Base-by-base conservation (phyloP, 1,140 invertebrate genomes). In the Drosophila sp. region DNA sequence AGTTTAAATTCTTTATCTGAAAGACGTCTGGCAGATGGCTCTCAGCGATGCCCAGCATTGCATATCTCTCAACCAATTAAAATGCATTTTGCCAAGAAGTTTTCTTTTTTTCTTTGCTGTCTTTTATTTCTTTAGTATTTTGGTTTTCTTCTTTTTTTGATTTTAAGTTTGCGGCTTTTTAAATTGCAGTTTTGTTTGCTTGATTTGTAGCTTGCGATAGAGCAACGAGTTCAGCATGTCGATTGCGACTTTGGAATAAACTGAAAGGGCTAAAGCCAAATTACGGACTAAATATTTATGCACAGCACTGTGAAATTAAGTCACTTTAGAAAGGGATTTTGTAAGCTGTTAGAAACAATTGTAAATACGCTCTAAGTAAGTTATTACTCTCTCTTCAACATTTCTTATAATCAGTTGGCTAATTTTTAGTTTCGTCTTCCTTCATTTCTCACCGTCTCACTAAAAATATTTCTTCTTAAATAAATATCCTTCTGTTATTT, bases 1-100 rank as follows among this genome's bases (percentile, higher is more conserved):
- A 89, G 83, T 89, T 89, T 89, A 89, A 89, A 89, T 89, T 89
- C 83, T 80, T 89, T 89, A 89, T 89, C 83, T 81, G 81, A 64
- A 40, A 77, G 81, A 87, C 84, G 82, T 86, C 83, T 86, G 83
- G 72, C 57, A 63, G 65, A 62, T 67, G 62, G 66, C 41, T 56
- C 67, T 62, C 38, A 36, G 46, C 53, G 69, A 72, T 76, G 70
- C 59, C 59, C 69, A 69, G 78, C 83, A 87, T 87, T 87, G 78
- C 83, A 82, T 82, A 87, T 87, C 80, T 78, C 77, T 76, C 79
- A 80, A 86, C 83, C 83, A 89, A 89, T 89, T 89, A 89, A 89
- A 89, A 83, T 89, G 83, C 83, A 83, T 89, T 89, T 89, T 89
- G 84, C 73, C 80, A 67, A 78, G 65, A 72, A 76, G 63, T 65